phyloP scores from a whole-genome alignment of 2,888 invertebrate genomes.

The Noctua comes region DNA sequence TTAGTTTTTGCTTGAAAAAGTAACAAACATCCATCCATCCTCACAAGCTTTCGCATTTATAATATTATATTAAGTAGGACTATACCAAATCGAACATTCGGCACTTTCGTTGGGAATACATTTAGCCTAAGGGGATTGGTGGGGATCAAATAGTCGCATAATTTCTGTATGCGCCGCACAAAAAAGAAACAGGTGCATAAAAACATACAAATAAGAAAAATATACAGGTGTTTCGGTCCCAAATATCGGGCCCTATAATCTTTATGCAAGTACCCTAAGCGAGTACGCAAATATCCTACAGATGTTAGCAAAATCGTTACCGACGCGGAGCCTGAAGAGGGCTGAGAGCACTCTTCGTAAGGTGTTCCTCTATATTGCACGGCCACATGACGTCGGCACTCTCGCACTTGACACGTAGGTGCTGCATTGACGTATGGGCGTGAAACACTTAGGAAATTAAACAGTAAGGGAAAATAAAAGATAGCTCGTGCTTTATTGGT shows the following conservation, averaged over 20 bases:
- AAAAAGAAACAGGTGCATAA: background rate
- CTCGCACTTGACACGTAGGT: conserved; percentile 22
- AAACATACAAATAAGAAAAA: background rate
- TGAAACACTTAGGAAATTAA: conserved; percentile 29
- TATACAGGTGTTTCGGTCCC: background rate
- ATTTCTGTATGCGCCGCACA: too few species aligned
- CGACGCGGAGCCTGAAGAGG: conserved; percentile 3
- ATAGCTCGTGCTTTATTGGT: background rate
- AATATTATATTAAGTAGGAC: too few species aligned
- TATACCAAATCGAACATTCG: background rate
- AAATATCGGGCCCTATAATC: background rate
- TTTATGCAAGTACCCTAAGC: background rate
- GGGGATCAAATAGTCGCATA: background rate
- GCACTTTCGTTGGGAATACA: background rate
- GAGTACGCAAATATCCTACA: conserved; percentile 9
- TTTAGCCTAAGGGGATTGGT: background rate
- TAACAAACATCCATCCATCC: background rate
- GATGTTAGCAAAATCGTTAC: conserved; percentile 36
- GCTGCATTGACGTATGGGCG: conserved; percentile 3
- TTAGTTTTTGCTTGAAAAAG: too few species aligned
- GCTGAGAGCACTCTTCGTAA: conserved; percentile 17
- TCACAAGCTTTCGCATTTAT: too few species aligned
- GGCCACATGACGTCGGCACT: conserved; percentile 36
- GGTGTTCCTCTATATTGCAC: conserved; percentile 34
- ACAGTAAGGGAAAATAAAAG: conserved; percentile 3